Conservation (phyloP, 2,797 vertebrate genomes). For the Gallirallus australis region DNA sequence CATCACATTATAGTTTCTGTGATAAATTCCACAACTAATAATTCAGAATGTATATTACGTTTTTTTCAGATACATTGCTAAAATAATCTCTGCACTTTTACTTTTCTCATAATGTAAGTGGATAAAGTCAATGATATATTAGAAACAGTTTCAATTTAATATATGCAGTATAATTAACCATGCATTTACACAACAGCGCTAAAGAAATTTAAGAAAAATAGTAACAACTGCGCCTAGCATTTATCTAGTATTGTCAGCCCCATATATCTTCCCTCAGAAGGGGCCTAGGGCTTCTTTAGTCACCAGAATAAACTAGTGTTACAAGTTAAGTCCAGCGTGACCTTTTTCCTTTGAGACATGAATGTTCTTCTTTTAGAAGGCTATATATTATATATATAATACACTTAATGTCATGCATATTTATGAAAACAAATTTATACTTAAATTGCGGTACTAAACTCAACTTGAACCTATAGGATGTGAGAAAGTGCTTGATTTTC, state of each 20-base stretch:
- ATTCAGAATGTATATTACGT: not conserved
- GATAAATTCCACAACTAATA: not conserved
- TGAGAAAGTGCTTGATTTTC: not conserved
- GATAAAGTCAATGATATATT: not conserved
- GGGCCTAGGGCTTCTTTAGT: rapidly evolving
- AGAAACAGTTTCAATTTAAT: not conserved
- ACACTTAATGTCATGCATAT: not conserved
- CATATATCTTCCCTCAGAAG: not conserved
- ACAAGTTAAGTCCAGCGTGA: not conserved
- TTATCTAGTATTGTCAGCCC: not conserved
- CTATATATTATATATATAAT: too few relatives aligned
- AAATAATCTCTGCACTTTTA: not conserved
- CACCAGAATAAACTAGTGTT: not conserved
- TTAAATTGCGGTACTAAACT: not conserved
- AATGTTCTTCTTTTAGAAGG: not conserved
- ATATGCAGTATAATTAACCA: not conserved
- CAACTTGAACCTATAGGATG: not conserved
- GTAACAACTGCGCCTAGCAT: not conserved
- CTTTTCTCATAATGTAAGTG: not conserved
- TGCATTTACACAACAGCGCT: not conserved
- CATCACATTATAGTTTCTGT: not conserved
- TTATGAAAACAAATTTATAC: not conserved
- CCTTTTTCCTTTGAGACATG: not conserved
- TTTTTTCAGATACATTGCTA: not conserved
- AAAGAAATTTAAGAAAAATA: not conserved